Evolutionary conservation across 2,888 invertebrate species (phyloP).

Genomic region (Temnothorax rugatulus): DNA sequence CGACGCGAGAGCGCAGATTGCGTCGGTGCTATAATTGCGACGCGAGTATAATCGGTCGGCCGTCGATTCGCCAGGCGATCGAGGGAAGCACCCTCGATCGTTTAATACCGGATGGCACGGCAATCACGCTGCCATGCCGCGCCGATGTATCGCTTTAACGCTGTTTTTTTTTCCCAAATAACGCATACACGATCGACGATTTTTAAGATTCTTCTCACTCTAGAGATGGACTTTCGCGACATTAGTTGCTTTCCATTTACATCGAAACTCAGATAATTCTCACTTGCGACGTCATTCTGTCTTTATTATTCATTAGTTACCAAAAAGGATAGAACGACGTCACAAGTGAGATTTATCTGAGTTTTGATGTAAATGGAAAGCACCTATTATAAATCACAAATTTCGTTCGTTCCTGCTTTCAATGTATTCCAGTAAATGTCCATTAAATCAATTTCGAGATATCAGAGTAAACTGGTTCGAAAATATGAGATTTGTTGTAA

Average conservation of each 20-base stretch:
- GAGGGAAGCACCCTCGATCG: constrained; percentile 47
- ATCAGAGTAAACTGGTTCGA: not conserved
- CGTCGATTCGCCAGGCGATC: constrained; percentile 39
- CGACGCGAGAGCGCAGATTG: constrained; percentile 20
- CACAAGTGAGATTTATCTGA: too few species aligned
- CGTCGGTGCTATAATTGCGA: constrained; percentile 39
- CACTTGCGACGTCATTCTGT: too few species aligned
- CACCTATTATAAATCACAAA: not conserved
- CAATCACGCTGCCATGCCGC: constrained; percentile 10
- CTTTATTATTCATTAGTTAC: too few species aligned
- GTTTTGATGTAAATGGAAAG: too few species aligned
- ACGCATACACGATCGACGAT: too few species aligned
- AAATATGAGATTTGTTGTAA: not conserved
- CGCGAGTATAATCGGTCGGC: constrained; percentile 23
- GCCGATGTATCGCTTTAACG: not conserved
- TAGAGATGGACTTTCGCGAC: not conserved
- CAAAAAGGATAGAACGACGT: too few species aligned
- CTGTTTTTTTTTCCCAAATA: not conserved
- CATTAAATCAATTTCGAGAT: constrained; percentile 3
- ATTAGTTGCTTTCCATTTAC: too few species aligned
- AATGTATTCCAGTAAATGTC: not conserved
- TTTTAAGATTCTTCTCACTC: not conserved
- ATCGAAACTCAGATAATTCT: too few species aligned
- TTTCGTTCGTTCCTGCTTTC: not conserved
- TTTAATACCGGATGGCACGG: constrained; percentile 46